phyloP scores from a whole-genome alignment of 1,140 invertebrate species.

The Ceratitis capitata region DNA sequence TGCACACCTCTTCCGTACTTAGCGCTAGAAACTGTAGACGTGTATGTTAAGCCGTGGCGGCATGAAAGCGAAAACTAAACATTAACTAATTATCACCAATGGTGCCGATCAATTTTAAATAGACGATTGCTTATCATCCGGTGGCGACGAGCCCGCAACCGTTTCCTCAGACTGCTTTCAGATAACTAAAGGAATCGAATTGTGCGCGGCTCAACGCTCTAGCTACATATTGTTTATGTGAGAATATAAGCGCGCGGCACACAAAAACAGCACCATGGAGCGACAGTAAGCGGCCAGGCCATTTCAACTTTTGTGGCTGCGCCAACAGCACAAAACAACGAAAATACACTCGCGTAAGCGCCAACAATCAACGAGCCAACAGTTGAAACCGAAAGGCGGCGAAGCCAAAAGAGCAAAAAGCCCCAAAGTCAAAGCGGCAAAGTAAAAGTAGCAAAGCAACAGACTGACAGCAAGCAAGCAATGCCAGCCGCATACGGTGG shows the following conservation, averaged over 20 bases:
- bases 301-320: slow-evolving; percentile 27
- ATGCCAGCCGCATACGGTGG: background rate
- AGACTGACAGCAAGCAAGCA: slow-evolving; percentile 19
- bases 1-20: background rate
- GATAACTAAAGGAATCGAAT: slow-evolving; percentile 32
- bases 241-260: slow-evolving; percentile 1
- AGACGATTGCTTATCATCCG: slow-evolving; percentile 28
- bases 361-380: slow-evolving; percentile 19
- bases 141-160: slow-evolving; percentile 10
- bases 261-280: slow-evolving; percentile 12
- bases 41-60: background rate
- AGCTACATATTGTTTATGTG: background rate
- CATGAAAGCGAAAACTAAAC: slow-evolving; percentile 11
- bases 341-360: slow-evolving; percentile 8
- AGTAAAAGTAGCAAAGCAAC: slow-evolving; percentile 32
- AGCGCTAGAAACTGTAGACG: background rate
- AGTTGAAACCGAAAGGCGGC: slow-evolving; percentile 26
- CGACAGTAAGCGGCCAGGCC: slow-evolving; percentile 18
- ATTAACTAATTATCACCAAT: background rate
- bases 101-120: slow-evolving; percentile 13
- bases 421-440: slow-evolving; percentile 34
- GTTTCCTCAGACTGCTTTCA: slow-evolving; percentile 35
- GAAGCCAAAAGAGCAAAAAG: slow-evolving; percentile 29
- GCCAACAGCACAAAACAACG: slow-evolving; percentile 1
- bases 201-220: slow-evolving; percentile 15